Evolutionary conservation across 92 coral and sea anemone species (phyloP).

Genomic region (Porites evermanni): DNA sequence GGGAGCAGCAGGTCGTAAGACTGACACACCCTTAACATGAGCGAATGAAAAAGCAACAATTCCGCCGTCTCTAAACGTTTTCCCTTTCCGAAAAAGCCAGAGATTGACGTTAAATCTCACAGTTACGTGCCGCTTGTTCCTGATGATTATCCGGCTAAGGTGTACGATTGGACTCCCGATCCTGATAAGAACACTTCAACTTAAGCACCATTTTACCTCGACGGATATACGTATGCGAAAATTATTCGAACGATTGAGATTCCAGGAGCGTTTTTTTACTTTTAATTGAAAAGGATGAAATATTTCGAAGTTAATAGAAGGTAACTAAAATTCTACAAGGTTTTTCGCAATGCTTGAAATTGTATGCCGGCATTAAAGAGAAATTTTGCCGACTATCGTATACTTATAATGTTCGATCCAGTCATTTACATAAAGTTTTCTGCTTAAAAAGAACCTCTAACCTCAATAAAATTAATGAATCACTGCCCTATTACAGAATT

Average conservation of each 20-base stretch:
- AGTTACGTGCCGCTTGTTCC: neutral
- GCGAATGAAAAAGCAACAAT: neutral
- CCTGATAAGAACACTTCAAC: neutral
- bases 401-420: neutral
- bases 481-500: too few relatives aligned
- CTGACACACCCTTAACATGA: neutral
- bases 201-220: conserved; percentile 1
- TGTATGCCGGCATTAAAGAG: neutral
- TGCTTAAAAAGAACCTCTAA: too few relatives aligned
- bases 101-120: neutral
- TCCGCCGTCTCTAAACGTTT: neutral
- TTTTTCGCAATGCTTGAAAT: neutral
- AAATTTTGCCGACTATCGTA: too few relatives aligned
- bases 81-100: neutral
- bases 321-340: neutral
- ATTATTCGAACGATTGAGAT: neutral
- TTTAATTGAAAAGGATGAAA: neutral
- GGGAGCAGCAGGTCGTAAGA: neutral
- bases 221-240: conserved; percentile 15
- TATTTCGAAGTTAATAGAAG: neutral
- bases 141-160: neutral
- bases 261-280: neutral
- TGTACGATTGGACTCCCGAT: neutral
- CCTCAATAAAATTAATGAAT: too few relatives aligned
- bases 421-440: too few relatives aligned